Percentiles rank a stretch among this genome's conserved stretches.
These are phyloP conservation scores for Synergus japonicus DNA, from an alignment of 2,888 invertebrate species.

Conservation along the genomic window DNA sequence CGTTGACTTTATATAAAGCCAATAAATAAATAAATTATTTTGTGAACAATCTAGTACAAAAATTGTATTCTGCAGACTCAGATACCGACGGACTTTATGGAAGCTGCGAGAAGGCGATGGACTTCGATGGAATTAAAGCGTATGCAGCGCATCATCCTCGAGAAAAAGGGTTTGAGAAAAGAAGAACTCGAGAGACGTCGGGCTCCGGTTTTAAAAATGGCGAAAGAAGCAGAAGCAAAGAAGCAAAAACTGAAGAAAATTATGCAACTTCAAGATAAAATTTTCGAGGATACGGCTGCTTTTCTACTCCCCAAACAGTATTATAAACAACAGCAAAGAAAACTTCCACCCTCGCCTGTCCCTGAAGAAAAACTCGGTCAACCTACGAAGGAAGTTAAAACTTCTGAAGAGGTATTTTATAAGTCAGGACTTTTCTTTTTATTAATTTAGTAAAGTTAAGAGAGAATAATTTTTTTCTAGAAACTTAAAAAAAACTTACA, in stretches of 20 bases:
- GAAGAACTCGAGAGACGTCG: conserved; percentile 81
- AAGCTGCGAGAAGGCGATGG: conserved; percentile 80
- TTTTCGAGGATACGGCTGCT: conserved; percentile 84
- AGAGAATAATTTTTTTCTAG: no score
- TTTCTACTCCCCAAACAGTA: conserved; percentile 81
- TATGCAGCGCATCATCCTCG: conserved; percentile 82
- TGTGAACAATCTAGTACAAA: background rate
- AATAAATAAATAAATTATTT: background rate
- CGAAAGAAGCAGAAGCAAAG: conserved; percentile 80
- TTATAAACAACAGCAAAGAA: conserved; percentile 75
- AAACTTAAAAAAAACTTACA: no score
- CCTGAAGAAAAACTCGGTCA: background rate
- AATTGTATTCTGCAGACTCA: conserved; percentile 52
- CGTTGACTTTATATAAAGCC: background rate
- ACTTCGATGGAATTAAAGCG: conserved; percentile 83
- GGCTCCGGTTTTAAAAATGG: conserved; percentile 81
- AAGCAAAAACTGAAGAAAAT: conserved; percentile 80
- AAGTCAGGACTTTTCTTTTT: background rate
- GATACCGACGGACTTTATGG: conserved; percentile 68
- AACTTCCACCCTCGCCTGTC: conserved; percentile 67
- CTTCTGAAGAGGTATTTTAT: conserved; percentile 37
- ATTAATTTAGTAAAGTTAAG: conserved; percentile 11
- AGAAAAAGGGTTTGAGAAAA: conserved; percentile 82
- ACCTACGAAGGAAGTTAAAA: conserved; percentile 4
- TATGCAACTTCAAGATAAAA: conserved; percentile 80